Evolutionary conservation across 2,888 invertebrate species (phyloP), one percentile per base, ranked within the genome.

Genomic region (Papilio elwesi): DNA sequence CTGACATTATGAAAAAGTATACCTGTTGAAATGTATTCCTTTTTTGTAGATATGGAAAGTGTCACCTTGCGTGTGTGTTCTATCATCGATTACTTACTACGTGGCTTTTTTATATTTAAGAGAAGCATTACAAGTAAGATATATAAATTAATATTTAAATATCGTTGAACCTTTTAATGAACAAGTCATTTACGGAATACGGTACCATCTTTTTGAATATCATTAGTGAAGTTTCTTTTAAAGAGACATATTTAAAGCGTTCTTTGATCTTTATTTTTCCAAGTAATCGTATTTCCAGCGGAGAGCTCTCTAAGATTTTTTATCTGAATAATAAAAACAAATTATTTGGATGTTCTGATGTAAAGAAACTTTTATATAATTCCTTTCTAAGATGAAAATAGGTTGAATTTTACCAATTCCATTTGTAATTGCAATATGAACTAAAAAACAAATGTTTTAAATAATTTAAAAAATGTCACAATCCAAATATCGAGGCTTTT

Each of bases 231-330:
- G 59, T 15, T n/a, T 15, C 49, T 68, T 59, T 59, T 59, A 36
- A 57, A 68, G 59, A 49, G 49, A 68, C 59, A 49, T 68, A 49
- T 68, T 68, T 59, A 68, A 49, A 68, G 57, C 67, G 67, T 8
- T 26, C 47, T 68, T 68, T 68, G 68, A 68, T 68, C 38, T 59
- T 49, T 36, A 36, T 51, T 62, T 48, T 57, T 26, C 36, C 6
- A 49, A 68, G 68, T 59, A 59, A 68, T 68, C 48, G 49, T 68
- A 49, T 68, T 68, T 68, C 59, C 48, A 68, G 49, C 26, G 36
- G 11, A 10, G 12, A 15, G 57, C 68, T 49, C 49, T n/a, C 38
- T 26, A 26, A 59, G 15, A 47, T 52, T 66, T 65, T 59, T 51
- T n/a, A 52, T 49, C 38, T 68, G n/a, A 62, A 62, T 59, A 68